These are phyloP conservation scores for Orthonyx spaldingii DNA, from an alignment of 2,113 vertebrate species.

Conservation along the genomic window DNA sequence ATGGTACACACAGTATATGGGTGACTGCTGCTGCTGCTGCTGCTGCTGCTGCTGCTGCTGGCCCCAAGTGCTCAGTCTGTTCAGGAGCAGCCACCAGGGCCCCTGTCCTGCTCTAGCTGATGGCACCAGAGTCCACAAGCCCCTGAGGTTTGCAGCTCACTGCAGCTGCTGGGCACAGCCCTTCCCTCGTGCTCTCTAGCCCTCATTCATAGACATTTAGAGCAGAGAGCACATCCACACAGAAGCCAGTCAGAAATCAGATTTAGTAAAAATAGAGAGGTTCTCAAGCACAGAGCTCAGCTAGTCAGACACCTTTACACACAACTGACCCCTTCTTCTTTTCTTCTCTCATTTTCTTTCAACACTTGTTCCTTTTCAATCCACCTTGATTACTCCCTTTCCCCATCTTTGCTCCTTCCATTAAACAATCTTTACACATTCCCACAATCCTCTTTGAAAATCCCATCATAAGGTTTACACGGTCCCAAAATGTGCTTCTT, in stretches of 20 bases:
- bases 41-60: not conserved
- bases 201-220: not conserved
- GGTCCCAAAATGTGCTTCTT: not conserved
- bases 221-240: not conserved
- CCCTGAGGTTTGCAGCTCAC: not conserved
- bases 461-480: not conserved
- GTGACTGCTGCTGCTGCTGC: not conserved
- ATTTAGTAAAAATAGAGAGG: not conserved
- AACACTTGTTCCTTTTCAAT: fast-evolving
- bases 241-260: not conserved
- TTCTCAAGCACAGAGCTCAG: not conserved
- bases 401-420: not conserved
- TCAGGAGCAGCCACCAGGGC: not conserved
- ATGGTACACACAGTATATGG: fast-evolving
- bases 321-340: not conserved
- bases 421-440: not conserved
- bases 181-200: not conserved
- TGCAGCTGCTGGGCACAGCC: not conserved
- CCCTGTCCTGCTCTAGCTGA: not conserved
- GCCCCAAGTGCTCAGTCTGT: not conserved
- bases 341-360: not conserved
- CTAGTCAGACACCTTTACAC: not conserved
- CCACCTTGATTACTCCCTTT: not conserved
- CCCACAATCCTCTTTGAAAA: not conserved
- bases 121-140: not conserved